These are phyloP conservation scores for Heliconius charithonia DNA, from an alignment of 2,888 invertebrate species.

Conservation along the genomic window DNA sequence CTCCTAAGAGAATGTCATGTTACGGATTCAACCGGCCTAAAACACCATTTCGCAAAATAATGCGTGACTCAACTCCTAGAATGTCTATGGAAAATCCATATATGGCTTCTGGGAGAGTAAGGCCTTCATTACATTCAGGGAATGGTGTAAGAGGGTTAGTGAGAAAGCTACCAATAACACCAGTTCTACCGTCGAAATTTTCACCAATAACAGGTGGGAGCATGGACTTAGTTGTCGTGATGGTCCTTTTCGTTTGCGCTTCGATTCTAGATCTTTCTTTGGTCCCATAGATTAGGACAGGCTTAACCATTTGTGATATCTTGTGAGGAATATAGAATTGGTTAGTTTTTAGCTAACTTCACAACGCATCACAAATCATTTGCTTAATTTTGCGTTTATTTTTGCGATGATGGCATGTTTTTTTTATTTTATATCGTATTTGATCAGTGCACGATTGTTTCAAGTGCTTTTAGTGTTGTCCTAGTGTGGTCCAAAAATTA, in stretches of 20 bases:
- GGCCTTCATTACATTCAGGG: slow-evolving; percentile 63
- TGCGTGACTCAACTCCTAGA: slow-evolving; percentile 69
- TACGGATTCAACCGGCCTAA: slow-evolving; percentile 73
- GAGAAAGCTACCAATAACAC: slow-evolving; percentile 77
- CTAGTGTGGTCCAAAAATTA: slow-evolving; percentile 32
- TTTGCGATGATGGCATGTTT: slow-evolving; percentile 47
- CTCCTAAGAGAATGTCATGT: slow-evolving; percentile 83
- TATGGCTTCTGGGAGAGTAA: slow-evolving; percentile 56
- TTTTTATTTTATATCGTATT: slow-evolving; percentile 44
- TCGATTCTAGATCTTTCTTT: slow-evolving; percentile 49
- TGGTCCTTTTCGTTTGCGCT: slow-evolving; percentile 48
- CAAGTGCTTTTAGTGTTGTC: slow-evolving; percentile 31
- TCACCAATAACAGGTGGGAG: slow-evolving; percentile 77
- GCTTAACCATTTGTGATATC: slow-evolving; percentile 51
- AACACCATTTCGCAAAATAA: slow-evolving; percentile 70
- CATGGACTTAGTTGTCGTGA: slow-evolving; percentile 58
- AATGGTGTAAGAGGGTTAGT: slow-evolving; percentile 73
- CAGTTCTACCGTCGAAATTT: slow-evolving; percentile 83
- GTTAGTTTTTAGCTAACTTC: slow-evolving; percentile 36
- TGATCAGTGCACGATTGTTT: slow-evolving; percentile 48
- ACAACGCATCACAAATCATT: slow-evolving; percentile 56
- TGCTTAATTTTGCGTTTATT: slow-evolving; percentile 51
- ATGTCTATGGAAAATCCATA: slow-evolving; percentile 67
- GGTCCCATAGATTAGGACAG: slow-evolving; percentile 35
- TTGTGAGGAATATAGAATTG: slow-evolving; percentile 53